Evolutionary conservation across 2,113 vertebrate genomes (phyloP).

Genomic region (Mesocricetus auratus): DNA sequence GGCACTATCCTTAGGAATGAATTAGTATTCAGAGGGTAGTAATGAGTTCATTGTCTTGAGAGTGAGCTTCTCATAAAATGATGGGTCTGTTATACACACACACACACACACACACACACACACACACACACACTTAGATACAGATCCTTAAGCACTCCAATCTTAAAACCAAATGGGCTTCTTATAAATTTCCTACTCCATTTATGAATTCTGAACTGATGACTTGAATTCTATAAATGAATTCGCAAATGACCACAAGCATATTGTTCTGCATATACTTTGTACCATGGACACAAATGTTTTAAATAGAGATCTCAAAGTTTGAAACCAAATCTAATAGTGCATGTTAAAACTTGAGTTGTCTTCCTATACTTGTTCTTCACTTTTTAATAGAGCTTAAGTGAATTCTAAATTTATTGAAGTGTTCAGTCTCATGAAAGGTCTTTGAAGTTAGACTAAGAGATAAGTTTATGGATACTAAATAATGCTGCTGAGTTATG

Average conservation of each 20-base stretch:
- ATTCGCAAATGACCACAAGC: slow-evolving; percentile 34
- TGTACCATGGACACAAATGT: background rate
- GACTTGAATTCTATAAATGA: slow-evolving; percentile 58
- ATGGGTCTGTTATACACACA: background rate
- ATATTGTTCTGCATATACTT: background rate
- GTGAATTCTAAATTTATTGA: slow-evolving; percentile 21
- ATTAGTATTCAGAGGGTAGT: background rate
- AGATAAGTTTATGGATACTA: slow-evolving; percentile 40
- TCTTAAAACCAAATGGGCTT: slow-evolving; percentile 53
- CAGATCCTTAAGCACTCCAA: background rate
- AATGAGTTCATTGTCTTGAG: background rate
- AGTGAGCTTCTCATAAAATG: background rate
- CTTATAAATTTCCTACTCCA: background rate
- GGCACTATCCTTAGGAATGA: background rate
- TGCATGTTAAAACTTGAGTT: slow-evolving; percentile 24
- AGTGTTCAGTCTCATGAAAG: slow-evolving; percentile 7
- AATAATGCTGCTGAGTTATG: background rate
- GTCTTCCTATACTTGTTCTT: slow-evolving; percentile 8
- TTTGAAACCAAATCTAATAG: slow-evolving; percentile 22
- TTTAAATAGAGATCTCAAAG: slow-evolving; percentile 59
- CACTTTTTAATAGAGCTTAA: slow-evolving; percentile 53
- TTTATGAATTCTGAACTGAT: slow-evolving; percentile 23
- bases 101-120: background rate
- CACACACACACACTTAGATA: background rate
- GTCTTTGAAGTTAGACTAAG: slow-evolving; percentile 42